Evolutionary conservation across 1,140 invertebrate genomes (phyloP), one percentile per base, ranked within the genome.

Genomic region (Drosophila subpulchrella): DNA sequence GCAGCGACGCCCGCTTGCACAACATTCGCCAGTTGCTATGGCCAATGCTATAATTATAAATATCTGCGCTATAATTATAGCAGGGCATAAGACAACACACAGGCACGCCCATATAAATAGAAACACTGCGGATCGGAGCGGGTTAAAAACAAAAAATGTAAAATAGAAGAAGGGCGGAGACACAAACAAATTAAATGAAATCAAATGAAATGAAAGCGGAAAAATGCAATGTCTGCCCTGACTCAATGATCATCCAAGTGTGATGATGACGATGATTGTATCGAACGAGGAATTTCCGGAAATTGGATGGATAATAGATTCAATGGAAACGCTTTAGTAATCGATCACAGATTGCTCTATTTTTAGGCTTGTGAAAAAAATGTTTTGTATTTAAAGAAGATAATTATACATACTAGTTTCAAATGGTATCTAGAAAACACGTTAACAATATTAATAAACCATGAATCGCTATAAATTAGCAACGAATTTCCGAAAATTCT

Each of bases 21-120:
- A 47, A 60, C 55, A 80, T 72, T 80, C 78, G 70, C 57, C 68
- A 74, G 72, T 75, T 75, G 71, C 59, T 75, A 62, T 74, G 58
- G 70, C 72, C 41, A 51, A 60, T 75, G 82, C 75, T 88, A 88
- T 86, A 86, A 86, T 86, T 86, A 86, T 76, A 82, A 82, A 78
- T 66, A 63, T 63, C 71, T 79, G 75, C 61, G 83, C 71, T 86
- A 86, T 82, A 88, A 86, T 88, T 86, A 84, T 85, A 82, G 76
- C 74, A 42, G 68, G 68, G 39, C 82, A 73, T 62, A 82, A 86
- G 58, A 88, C 78, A 81, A 59, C 80, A 75, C 68, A 88, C 66
- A 68, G 71, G 34, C 75, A 76, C 81, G 80, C 78, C 75, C 75
- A 78, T 86, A 88, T 67, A 88, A 86, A 88, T 86, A 82, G 83